phyloP scores from a whole-genome alignment of 2,888 invertebrate species.

The Apamea sordens region DNA sequence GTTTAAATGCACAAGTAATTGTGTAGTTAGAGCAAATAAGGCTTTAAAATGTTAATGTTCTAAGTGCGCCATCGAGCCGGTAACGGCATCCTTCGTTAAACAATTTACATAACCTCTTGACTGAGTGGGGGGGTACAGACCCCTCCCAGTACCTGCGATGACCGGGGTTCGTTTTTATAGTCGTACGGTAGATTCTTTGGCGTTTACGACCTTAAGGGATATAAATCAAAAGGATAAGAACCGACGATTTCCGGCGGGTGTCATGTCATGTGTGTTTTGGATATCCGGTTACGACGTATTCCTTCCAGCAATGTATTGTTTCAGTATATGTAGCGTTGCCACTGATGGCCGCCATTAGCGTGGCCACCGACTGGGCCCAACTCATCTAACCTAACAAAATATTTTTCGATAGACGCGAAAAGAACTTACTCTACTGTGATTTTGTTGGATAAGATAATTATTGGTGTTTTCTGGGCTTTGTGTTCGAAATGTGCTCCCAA shows the following conservation, averaged over 20 bases:
- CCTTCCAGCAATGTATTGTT: background rate
- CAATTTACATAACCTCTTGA: constrained; percentile 83
- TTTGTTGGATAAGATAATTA: background rate
- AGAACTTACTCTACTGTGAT: background rate
- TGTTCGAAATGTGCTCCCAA: background rate
- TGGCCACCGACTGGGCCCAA: background rate
- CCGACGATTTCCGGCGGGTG: background rate
- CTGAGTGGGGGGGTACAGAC: background rate
- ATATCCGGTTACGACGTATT: background rate
- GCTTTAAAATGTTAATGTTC: constrained; percentile 86
- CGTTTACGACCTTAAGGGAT: constrained; percentile 35
- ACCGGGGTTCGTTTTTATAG: constrained; percentile 35
- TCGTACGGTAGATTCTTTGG: constrained; percentile 24
- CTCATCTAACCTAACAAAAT: too few relatives aligned
- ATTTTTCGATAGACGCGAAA: background rate
- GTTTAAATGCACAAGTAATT: constrained; percentile 86
- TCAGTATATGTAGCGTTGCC: background rate
- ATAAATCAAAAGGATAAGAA: constrained; percentile 44
- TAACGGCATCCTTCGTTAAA: constrained; percentile 83
- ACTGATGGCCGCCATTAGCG: background rate
- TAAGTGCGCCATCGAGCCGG: constrained; percentile 82
- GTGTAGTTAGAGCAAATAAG: constrained; percentile 85
- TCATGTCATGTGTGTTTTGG: constrained; percentile 2
- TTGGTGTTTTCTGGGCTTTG: background rate
- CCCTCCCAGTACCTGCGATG: constrained; percentile 25